Percentiles rank a stretch among this genome's conserved stretches.
These are phyloP conservation scores for Trididemnum nubilum DNA, from an alignment of 23 tunicate genomes.

Conservation along the genomic window DNA sequence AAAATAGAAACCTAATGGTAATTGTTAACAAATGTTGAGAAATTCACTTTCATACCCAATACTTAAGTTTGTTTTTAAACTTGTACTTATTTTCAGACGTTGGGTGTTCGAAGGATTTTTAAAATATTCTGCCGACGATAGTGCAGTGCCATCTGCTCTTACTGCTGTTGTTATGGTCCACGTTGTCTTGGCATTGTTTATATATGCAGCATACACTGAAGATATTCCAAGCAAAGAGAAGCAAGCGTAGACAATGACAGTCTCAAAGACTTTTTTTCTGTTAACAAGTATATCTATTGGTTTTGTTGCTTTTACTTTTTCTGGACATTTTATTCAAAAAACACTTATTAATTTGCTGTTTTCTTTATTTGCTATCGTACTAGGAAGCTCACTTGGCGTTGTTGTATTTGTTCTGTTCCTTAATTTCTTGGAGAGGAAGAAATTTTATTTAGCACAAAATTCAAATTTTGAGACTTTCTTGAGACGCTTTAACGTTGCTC, in stretches of 20 bases:
- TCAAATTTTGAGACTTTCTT: background rate
- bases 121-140: conserved; percentile 37
- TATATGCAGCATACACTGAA: conserved; percentile 85
- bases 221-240: conserved; percentile 64
- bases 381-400: conserved; percentile 13
- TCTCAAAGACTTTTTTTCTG: too few relatives aligned
- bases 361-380: conserved; percentile 5
- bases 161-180: conserved; percentile 83
- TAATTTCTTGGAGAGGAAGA: conserved; percentile 14
- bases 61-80: too few relatives aligned
- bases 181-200: conserved; percentile 67
- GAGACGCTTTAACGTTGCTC: background rate
- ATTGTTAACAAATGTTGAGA: too few relatives aligned
- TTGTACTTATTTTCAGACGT: conserved; percentile 33
- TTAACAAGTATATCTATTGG: conserved; percentile 5
- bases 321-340: background rate
- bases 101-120: conserved; percentile 49
- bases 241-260: conserved; percentile 53
- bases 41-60: too few relatives aligned
- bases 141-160: conserved; percentile 79
- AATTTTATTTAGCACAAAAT: background rate
- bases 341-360: conserved; percentile 10
- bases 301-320: background rate
- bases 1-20: too few relatives aligned
- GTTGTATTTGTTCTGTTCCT: conserved; percentile 9